Conservation (phyloP, 1,140 invertebrate species). For the Pollicipes pollicipes region DNA sequence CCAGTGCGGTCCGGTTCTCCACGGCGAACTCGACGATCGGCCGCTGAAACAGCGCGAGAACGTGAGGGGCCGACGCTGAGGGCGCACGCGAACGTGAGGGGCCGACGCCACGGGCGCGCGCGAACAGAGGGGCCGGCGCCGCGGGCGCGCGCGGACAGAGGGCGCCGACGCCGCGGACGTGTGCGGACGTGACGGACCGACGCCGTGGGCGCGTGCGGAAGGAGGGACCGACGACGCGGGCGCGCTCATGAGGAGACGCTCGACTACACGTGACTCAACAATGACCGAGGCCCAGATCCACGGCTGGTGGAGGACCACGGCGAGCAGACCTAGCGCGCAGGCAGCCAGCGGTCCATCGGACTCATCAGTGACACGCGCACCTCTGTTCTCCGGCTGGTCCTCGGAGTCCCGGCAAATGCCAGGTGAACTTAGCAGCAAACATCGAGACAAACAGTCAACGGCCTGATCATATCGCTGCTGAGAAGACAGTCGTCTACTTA, state of each 20-base stretch:
- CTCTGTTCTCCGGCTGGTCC: too few species aligned
- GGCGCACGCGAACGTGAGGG: slow-evolving; percentile 11
- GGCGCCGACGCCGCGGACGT: slow-evolving; percentile 3
- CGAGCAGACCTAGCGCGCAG: too few species aligned
- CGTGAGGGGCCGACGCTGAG: slow-evolving; percentile 10
- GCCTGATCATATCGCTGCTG: too few species aligned
- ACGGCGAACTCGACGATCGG: slow-evolving; percentile 93
- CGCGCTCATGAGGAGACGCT: background rate
- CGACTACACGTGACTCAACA: background rate
- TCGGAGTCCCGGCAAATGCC: too few species aligned
- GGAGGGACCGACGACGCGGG: background rate
- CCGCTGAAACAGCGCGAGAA: slow-evolving; percentile 38
- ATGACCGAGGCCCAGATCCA: too few species aligned
- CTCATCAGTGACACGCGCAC: too few species aligned
- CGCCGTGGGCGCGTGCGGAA: background rate
- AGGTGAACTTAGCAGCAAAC: too few species aligned
- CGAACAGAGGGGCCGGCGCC: background rate
- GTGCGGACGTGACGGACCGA: slow-evolving; percentile 5
- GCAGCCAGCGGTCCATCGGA: too few species aligned
- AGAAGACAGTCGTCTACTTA: too few species aligned
- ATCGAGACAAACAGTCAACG: too few species aligned
- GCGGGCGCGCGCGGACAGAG: slow-evolving; percentile 6
- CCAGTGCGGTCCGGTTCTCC: slow-evolving; percentile 64
- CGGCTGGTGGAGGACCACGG: too few species aligned
- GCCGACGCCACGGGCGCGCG: background rate